Percentiles rank a stretch among this genome's conserved stretches.
Evolutionary conservation across 2,888 invertebrate species (phyloP).

Genomic region (Drosophila siamana): DNA sequence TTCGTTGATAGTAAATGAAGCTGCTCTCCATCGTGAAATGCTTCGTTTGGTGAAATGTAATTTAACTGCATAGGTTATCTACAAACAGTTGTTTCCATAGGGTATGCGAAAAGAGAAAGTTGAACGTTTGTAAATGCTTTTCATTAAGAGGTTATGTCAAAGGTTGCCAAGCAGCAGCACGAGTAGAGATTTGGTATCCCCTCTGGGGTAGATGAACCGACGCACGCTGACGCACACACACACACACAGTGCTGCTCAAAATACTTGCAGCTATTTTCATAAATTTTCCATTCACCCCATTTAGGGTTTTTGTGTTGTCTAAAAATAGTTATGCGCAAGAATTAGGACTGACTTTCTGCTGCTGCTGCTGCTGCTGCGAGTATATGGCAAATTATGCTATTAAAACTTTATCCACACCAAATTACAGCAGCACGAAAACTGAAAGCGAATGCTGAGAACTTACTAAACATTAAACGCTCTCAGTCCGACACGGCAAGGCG

Average conservation of each 20-base stretch:
- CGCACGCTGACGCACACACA: background rate
- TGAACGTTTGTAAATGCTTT: slow-evolving; percentile 32
- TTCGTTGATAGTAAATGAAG: background rate
- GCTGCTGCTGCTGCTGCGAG: background rate
- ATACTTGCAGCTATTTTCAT: slow-evolving; percentile 46
- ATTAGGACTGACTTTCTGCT: slow-evolving; percentile 12
- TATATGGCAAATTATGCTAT: slow-evolving; percentile 52
- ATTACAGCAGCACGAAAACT: slow-evolving; percentile 4
- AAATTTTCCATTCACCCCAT: slow-evolving; percentile 45
- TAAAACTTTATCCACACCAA: slow-evolving; percentile 55
- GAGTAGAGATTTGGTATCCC: slow-evolving; percentile 14
- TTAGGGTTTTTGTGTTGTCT: slow-evolving; percentile 19
- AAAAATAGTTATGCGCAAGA: slow-evolving; percentile 33
- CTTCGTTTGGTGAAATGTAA: too few relatives aligned
- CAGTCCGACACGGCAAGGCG: slow-evolving; percentile 8
- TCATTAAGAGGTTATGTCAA: slow-evolving; percentile 49
- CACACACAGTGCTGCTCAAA: slow-evolving; percentile 27
- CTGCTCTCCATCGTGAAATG: too few relatives aligned
- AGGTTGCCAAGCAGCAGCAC: slow-evolving; percentile 30
- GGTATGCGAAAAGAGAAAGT: slow-evolving; percentile 15
- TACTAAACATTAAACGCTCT: slow-evolving; percentile 47
- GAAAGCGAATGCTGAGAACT: slow-evolving; percentile 31
- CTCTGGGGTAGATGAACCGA: slow-evolving; percentile 6
- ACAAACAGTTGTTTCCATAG: background rate
- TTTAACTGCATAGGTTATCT: background rate